Conservation (phyloP, 2,888 invertebrate species). For the Psylliodes chrysocephalus region DNA sequence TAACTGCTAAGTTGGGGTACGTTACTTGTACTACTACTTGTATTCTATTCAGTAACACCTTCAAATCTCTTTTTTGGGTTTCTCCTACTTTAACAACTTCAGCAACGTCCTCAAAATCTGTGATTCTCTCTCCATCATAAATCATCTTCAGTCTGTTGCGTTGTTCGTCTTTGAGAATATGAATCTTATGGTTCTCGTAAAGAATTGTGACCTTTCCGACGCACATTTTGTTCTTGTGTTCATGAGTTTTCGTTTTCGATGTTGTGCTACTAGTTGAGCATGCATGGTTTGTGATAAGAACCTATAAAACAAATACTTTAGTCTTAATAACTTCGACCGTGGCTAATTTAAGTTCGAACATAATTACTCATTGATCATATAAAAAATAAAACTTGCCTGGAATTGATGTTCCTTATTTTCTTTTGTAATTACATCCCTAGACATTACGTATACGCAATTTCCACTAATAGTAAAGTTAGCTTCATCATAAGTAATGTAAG, state of each 20-base stretch:
- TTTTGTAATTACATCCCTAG: constrained; percentile 69
- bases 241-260: background rate
- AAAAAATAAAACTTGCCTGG: constrained; percentile 59
- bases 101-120: constrained; percentile 61
- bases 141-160: constrained; percentile 60
- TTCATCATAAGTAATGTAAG: constrained; percentile 86
- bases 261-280: constrained; percentile 67
- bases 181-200: constrained; percentile 71
- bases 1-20: constrained; percentile 64
- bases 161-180: constrained; percentile 52
- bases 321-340: too few species aligned
- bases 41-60: constrained; percentile 73
- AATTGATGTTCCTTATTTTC: constrained; percentile 66
- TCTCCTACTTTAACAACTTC: constrained; percentile 73
- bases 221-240: constrained; percentile 67
- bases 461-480: constrained; percentile 82
- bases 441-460: constrained; percentile 86
- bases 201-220: constrained; percentile 75
- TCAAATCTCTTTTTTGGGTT: constrained; percentile 71
- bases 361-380: constrained; percentile 26
- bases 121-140: constrained; percentile 64
- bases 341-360: too few species aligned
- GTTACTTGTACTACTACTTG: constrained; percentile 74
- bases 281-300: constrained; percentile 77
- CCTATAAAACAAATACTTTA: constrained; percentile 62